Evolutionary conservation across 2,888 invertebrate genomes (phyloP).

Genomic region (Agrotis exclamationis): DNA sequence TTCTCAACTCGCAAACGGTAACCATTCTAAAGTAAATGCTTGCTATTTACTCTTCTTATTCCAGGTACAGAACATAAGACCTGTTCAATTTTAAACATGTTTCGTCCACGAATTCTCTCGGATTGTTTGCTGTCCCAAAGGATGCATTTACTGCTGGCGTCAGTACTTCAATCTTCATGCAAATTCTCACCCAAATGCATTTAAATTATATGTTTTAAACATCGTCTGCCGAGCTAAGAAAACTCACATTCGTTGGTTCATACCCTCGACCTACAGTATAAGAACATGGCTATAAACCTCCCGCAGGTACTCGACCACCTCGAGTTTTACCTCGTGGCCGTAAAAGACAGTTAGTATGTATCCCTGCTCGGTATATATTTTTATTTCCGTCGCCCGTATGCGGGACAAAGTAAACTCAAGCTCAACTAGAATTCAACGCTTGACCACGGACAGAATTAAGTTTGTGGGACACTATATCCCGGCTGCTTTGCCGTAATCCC

Average conservation of each 20-base stretch:
- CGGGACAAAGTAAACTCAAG: constrained; percentile 47
- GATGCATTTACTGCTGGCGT: constrained; percentile 5
- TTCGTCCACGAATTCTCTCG: neutral
- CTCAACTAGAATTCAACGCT: constrained; percentile 56
- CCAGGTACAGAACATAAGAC: constrained; percentile 11
- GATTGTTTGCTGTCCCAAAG: constrained; percentile 17
- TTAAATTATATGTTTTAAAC: constrained; percentile 51
- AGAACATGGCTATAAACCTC: constrained; percentile 21
- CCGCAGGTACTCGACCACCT: neutral
- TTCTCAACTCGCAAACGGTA: constrained; percentile 8
- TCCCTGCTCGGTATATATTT: constrained; percentile 35
- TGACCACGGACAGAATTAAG: constrained; percentile 60
- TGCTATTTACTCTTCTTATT: constrained; percentile 27
- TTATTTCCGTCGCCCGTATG: constrained; percentile 30
- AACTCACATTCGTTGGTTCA: constrained; percentile 4
- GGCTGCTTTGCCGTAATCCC: constrained; percentile 57
- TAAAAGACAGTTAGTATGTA: constrained; percentile 37
- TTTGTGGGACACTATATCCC: constrained; percentile 55
- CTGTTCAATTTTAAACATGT: constrained; percentile 15
- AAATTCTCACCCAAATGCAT: constrained; percentile 50
- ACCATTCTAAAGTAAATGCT: constrained; percentile 12
- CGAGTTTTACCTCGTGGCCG: constrained; percentile 9
- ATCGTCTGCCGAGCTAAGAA: constrained; percentile 5
- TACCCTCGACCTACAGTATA: neutral
- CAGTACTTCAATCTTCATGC: constrained; percentile 41